phyloP scores from a whole-genome alignment of 2,888 invertebrate species.

The Folsomia candida region DNA sequence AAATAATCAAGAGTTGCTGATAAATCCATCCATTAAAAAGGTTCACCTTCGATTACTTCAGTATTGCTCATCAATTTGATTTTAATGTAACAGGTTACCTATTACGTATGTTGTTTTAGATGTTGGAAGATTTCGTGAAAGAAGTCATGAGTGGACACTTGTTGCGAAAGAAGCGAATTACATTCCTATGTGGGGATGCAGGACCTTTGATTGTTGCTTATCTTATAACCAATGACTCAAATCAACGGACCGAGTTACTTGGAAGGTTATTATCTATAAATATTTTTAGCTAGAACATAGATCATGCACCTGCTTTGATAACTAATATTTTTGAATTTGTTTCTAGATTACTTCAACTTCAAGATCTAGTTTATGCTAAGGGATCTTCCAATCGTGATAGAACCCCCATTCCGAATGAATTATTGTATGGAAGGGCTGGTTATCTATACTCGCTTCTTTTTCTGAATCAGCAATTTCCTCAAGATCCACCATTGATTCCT shows the following conservation, averaged over 20 bases:
- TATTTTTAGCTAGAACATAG: too few species aligned
- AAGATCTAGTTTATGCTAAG: constrained; percentile 56
- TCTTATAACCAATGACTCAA: constrained; percentile 61
- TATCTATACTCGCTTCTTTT: constrained; percentile 76
- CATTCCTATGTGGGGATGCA: constrained; percentile 68
- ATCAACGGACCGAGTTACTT: constrained; percentile 51
- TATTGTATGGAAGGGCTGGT: constrained; percentile 76
- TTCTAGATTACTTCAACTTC: constrained; percentile 62
- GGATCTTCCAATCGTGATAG: constrained; percentile 57
- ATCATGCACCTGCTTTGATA: neutral
- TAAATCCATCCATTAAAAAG: neutral
- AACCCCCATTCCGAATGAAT: constrained; percentile 67
- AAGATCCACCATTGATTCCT: constrained; percentile 12
- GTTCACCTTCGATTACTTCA: too few species aligned
- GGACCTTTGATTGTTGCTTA: constrained; percentile 66
- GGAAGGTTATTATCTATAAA: constrained; percentile 58
- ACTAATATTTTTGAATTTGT: neutral
- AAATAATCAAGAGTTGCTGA: neutral
- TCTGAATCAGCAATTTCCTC: constrained; percentile 58
- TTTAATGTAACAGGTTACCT: neutral
- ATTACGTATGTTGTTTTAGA: constrained; percentile 52
- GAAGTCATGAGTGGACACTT: constrained; percentile 53
- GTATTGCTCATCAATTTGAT: too few species aligned
- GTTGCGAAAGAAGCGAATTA: constrained; percentile 59
- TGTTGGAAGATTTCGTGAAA: constrained; percentile 56